Percentiles rank a stretch among this genome's conserved stretches.
These are phyloP conservation scores for Rotaria sp. DNA, from an alignment of 2,888 invertebrate genomes.

Conservation along the genomic window DNA sequence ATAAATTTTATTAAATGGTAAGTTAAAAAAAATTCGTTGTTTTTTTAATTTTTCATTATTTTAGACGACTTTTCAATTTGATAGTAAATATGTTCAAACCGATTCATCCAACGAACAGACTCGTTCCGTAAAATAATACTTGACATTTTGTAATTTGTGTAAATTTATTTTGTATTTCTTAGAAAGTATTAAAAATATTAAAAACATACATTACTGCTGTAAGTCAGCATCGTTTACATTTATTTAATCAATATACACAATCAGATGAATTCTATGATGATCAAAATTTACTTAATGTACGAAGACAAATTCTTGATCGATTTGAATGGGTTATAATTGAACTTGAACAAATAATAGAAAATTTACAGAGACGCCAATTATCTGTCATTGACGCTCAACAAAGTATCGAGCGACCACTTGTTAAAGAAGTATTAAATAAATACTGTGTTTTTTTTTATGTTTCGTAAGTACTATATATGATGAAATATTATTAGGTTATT, in stretches of 20 bases:
- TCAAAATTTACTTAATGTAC: background rate
- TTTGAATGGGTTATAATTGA: background rate
- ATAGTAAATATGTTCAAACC: background rate
- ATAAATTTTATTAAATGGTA: background rate
- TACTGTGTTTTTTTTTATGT: background rate
- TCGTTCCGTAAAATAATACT: background rate
- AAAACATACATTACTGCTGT: background rate
- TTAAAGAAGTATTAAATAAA: background rate
- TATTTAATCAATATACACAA: background rate
- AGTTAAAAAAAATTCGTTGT: background rate
- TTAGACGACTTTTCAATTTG: background rate
- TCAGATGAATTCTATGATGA: background rate
- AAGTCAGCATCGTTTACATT: background rate
- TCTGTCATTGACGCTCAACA: background rate
- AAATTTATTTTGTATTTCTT: background rate
- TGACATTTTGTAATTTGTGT: background rate
- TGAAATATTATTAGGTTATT: background rate
- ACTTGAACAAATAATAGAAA: background rate
- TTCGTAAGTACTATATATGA: background rate
- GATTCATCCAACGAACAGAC: background rate
- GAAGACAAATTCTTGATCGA: background rate
- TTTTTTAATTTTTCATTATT: background rate
- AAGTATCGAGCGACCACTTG: background rate
- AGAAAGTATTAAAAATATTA: background rate
- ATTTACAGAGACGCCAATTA: background rate